These are phyloP conservation scores for Corythucha ciliata DNA, from an alignment of 2,888 invertebrate genomes.

Conservation along the genomic window DNA sequence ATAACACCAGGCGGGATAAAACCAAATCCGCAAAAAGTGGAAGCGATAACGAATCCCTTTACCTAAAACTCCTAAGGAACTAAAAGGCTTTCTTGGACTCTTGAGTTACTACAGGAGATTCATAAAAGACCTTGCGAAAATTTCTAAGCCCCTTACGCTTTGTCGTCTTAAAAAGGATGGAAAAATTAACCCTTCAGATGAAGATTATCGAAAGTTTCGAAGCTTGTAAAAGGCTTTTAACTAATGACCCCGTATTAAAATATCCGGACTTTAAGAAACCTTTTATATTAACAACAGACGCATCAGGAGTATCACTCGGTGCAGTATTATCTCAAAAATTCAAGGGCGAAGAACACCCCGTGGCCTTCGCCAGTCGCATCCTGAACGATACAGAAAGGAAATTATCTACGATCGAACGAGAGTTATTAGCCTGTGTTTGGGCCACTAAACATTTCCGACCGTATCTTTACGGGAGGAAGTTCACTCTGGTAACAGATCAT, in stretches of 20 bases:
- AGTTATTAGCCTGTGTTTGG: conserved; percentile 11
- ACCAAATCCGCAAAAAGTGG: not conserved
- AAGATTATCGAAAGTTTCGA: conserved; percentile 15
- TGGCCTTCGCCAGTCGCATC: conserved; percentile 40
- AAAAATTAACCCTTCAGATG: conserved; percentile 16
- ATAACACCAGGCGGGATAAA: not conserved
- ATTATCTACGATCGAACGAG: not conserved
- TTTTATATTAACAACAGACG: conserved; percentile 38
- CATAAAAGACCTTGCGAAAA: conserved; percentile 30
- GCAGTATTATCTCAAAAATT: conserved; percentile 32
- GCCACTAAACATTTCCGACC: conserved; percentile 2
- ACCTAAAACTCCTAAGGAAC: not conserved
- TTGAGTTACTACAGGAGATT: conserved; percentile 12
- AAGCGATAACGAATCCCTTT: not conserved
- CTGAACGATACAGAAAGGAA: conserved; percentile 33
- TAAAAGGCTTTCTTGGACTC: conserved; percentile 3
- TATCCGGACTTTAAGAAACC: conserved; percentile 37
- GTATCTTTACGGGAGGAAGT: not conserved
- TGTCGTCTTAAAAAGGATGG: conserved; percentile 34
- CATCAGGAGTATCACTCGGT: conserved; percentile 31
- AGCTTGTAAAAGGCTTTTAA: conserved; percentile 17
- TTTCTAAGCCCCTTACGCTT: conserved; percentile 34
- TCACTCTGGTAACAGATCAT: not conserved
- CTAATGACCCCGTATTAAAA: conserved; percentile 27
- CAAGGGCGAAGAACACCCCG: conserved; percentile 31